Conservation (phyloP, 2,888 invertebrate species). For the Stenoptilia bipunctidactyla region DNA sequence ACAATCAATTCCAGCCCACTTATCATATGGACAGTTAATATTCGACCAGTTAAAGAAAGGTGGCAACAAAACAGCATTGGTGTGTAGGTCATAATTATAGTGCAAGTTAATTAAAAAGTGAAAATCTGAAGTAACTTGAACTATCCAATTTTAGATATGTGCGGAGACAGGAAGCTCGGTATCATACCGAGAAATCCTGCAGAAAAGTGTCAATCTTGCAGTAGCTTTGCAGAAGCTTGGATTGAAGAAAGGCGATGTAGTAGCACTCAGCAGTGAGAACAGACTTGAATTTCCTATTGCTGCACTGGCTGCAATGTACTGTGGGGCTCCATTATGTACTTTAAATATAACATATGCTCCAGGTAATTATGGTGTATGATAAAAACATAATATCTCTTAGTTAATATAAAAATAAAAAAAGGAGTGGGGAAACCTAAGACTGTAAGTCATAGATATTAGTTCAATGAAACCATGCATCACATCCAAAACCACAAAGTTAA, state of each 20-base stretch:
- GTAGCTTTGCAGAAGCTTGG: slow-evolving; percentile 61
- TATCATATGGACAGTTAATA: slow-evolving; percentile 66
- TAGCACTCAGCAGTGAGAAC: slow-evolving; percentile 75
- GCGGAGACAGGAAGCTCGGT: slow-evolving; percentile 68
- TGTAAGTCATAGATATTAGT: no score
- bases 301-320: slow-evolving; percentile 66
- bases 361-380: slow-evolving; percentile 42
- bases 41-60: slow-evolving; percentile 63
- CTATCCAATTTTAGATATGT: slow-evolving; percentile 57
- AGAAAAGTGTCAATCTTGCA: slow-evolving; percentile 69
- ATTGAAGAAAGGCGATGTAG: slow-evolving; percentile 66
- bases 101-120: not conserved
- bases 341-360: slow-evolving; percentile 75
- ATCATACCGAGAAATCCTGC: slow-evolving; percentile 67
- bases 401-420: no score
- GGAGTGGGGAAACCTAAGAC: no score
- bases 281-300: slow-evolving; percentile 71
- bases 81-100: slow-evolving; percentile 27
- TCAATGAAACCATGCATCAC: no score
- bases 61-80: slow-evolving; percentile 57
- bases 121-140: not conserved
- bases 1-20: slow-evolving; percentile 50
- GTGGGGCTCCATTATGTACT: slow-evolving; percentile 73
- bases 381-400: no score
- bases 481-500: no score